Evolutionary conservation across 2,113 vertebrate species (phyloP), one percentile per base, ranked within the genome.

Genomic region (Polypterus bichir): DNA sequence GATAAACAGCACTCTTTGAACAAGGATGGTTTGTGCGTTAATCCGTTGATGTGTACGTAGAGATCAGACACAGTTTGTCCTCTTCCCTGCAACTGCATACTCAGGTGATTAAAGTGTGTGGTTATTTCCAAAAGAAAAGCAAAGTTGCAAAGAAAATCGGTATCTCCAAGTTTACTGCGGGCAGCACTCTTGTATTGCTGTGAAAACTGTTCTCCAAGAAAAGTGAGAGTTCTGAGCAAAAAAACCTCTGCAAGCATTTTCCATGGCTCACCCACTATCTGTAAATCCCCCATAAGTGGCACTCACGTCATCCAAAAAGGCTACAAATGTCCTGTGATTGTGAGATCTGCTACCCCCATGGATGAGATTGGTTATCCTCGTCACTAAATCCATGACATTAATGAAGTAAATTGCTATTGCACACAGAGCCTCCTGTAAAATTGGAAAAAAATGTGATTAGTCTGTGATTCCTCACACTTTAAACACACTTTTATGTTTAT

Each of bases 321-420:
- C 60, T n/a, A 48, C 27, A 49, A 65, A 68, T 52, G 46, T 68
- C 49, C 64, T 53, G n/a, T 65, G 67, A 65, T 48, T 62, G 3
- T 62, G 67, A 0, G 47, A 54, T 9, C 55, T 65, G 56, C 62
- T 65, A 27, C 64, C 64, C 5, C 60, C 59, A 65, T 47, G 10
- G 58, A 65, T 68, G 48, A 65, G 48, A 65, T 68, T 64, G 7
- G 62, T 68, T 45, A 68, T 62, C 44, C 61, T 64, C 2, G 62
- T 68, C 7, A 61, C 58, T 5, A 63, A 48, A 59, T 66, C 59
- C 59, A 68, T 62, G 45, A 61, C 59, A 49, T 68, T 44, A 11
- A 59, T 62, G 44, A 68, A 65, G 54, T 65, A 54, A 10, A 68
- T 6, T 5, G 9, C 44, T 47, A 57, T 68, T 5, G n/a, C 48